These are phyloP conservation scores for Malurus alboscapulatus DNA, from an alignment of 2,113 vertebrate species.

Conservation along the genomic window DNA sequence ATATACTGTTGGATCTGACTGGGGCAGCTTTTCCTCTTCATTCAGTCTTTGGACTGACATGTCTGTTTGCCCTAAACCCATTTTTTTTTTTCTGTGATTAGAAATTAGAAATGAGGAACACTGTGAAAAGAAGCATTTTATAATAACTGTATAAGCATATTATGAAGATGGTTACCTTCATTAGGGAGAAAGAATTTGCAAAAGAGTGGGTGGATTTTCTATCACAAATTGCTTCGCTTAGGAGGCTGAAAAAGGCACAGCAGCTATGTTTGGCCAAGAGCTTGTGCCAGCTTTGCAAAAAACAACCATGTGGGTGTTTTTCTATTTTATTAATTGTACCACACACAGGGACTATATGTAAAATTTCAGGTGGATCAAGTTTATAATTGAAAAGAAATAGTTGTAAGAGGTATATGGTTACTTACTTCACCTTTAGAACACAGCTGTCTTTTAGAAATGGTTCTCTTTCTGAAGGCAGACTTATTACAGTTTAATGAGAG, in stretches of 20 bases:
- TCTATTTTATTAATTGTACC: neutral
- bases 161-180: neutral
- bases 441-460: neutral
- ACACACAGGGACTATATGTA: accelerated
- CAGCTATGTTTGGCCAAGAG: neutral
- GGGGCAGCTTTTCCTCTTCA: neutral
- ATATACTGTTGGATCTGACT: neutral
- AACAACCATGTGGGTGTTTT: accelerated
- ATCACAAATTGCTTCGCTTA: neutral
- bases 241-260: neutral
- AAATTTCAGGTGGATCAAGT: neutral
- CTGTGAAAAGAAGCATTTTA: neutral
- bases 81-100: neutral
- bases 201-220: neutral
- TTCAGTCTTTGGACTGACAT: neutral
- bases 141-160: neutral
- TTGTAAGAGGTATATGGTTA: neutral
- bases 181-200: neutral
- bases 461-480: neutral
- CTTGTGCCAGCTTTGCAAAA: neutral
- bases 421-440: neutral
- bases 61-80: neutral
- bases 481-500: neutral
- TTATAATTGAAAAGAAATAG: neutral
- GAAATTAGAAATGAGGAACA: neutral